phyloP scores from a whole-genome alignment of 2,113 vertebrate species.

The Boulengerochromis microlepis region DNA sequence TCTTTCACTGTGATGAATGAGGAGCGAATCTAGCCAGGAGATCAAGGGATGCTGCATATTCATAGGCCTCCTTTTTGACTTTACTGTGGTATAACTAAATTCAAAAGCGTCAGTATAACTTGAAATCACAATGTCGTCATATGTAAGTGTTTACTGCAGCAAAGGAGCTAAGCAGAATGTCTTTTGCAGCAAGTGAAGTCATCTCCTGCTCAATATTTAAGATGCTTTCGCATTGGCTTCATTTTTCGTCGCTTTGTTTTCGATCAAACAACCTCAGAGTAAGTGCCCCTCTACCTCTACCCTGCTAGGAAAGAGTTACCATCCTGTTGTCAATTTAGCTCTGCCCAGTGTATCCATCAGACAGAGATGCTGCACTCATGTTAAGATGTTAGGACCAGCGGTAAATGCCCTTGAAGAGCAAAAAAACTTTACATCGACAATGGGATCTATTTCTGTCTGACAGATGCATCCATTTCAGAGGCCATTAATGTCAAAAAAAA shows the following conservation, averaged over 20 bases:
- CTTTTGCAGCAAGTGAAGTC: neutral
- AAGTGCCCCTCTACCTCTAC: neutral
- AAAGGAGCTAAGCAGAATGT: neutral
- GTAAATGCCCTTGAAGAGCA: neutral
- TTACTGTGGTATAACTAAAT: neutral
- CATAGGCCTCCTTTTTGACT: neutral
- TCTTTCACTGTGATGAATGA: neutral
- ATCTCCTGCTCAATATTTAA: neutral
- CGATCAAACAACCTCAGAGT: neutral
- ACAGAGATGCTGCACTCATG: neutral
- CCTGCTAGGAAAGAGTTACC: neutral
- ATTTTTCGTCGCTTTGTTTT: neutral
- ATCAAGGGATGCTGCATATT: neutral
- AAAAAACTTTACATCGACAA: neutral
- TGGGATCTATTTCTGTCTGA: constrained; percentile 35
- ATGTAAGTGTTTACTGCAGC: neutral
- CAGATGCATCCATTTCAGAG: constrained; percentile 22
- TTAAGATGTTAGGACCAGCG: neutral
- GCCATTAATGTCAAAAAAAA: constrained; percentile 42
- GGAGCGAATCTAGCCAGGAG: neutral
- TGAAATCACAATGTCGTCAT: neutral
- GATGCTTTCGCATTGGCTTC: neutral
- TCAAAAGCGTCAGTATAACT: neutral
- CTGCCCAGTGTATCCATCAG: neutral
- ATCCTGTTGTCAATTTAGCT: neutral